Evolutionary conservation across 1,140 invertebrate genomes (phyloP), one percentile per base, ranked within the genome.

Genomic region (Trichonephila inaurata): DNA sequence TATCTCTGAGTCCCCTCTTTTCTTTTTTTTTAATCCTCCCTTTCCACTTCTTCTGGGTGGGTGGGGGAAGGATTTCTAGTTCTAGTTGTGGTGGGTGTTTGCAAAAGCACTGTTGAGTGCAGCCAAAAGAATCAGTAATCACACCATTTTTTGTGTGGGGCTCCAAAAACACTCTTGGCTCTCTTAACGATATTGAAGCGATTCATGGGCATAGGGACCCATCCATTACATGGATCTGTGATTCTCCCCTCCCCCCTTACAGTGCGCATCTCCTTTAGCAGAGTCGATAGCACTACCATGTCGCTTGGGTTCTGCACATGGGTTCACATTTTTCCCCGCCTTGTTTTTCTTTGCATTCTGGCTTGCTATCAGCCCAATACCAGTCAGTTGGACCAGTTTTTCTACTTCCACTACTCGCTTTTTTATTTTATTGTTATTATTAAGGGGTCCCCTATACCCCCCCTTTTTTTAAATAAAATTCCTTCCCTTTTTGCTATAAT

Each of bases 161-260:
- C 91, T 72, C 64, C 33, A 86, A 92, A 92, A 83, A 89, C 60
- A 83, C 51, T 93, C 85, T 93, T 44, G 87, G 93, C 81, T 89
- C 93, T 94, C 93, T 94, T 94, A 94, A 94, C 93, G 93, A 94
- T 94, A 94, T 94, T 94, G 93, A 69, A 94, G 93, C 88, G 92
- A 93, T 93, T 93, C 92, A 83, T 66, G 92, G 72, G 85, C 92
- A 89, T 82, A 88, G 72, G 86, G 88, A 60, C 69, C 93, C 87
- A 94, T 94, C 93, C 93, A 94, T 94, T 94, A 90, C 82, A 89
- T 44, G 93, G 72, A 24, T 94, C 72, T 88, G 40, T 94, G 93
- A 72, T 33, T 89, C 91, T 58, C 91, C 92, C 87, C 83, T 12
- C 18, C 85, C 61, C 69, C 10, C 61, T n/a, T 83, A 19, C 33